Evolutionary conservation across 2,888 invertebrate genomes (phyloP), one percentile per base, ranked within the genome.

Genomic region (Chymomyza caudatula): DNA sequence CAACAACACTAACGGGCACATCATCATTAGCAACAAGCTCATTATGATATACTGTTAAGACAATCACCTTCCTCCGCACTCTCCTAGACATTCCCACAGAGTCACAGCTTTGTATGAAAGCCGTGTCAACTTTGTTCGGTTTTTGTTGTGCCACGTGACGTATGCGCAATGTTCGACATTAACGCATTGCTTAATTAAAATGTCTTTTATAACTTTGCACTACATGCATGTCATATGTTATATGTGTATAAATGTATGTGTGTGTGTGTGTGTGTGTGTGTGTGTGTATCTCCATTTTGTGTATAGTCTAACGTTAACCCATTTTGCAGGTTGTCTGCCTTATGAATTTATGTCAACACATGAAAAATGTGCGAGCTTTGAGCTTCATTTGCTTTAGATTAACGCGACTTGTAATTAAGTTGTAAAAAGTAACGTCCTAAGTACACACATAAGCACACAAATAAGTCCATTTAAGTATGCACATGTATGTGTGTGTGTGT

Each of bases 401-500:
- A 82, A 74, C 62, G 66, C 69, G 69, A 58, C 60, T 65, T 61
- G 73, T 77, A 85, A 81, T 81, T 81, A 85, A 79, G 85, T 79
- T 85, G 80, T 82, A 73, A 79, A 82, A 69, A 71, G 77, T 58
- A 51, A 71, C 71, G 77, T 82, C 83, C 83, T 82, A 78, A 78
- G 79, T 74, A 82, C 79, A 69, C 79, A 69, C 68, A 78, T 49
- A 20, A 15, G 6, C 51, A 8, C 54, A 57, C 44, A 43, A 2
- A 44, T 43, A 22, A n/a, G 57, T 29, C 37, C 13, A 43, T 56
- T 56, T 42, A 15, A 37, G 37, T 37, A 11, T 54, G 23, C 23
- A 17, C 13, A 4, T 47, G 57, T 57, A 29, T 54, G 19, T 49
- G 53, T 53, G 60, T 29, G 44, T 47, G 59, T 19, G 58, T 37